These are phyloP conservation scores for Canis aureus DNA, from an alignment of 2,113 vertebrate species.

Conservation along the genomic window DNA sequence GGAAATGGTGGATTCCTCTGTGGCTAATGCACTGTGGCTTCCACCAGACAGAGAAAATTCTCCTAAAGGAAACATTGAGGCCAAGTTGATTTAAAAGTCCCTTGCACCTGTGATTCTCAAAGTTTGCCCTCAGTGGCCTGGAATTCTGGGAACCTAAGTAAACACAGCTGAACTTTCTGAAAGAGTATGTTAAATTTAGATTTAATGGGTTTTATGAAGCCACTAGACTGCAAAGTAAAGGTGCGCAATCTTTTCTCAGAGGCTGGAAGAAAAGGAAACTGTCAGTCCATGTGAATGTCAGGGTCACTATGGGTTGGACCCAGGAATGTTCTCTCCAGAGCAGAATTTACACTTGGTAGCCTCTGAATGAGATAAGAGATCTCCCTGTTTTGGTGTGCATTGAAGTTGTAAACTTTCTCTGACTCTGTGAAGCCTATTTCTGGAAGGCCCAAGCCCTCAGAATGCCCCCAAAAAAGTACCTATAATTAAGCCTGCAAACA, in stretches of 20 bases:
- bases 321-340: background rate
- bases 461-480: background rate
- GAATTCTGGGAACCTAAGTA: background rate
- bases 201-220: background rate
- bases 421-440: background rate
- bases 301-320: background rate
- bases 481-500: slow-evolving; percentile 11
- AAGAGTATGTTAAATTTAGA: slow-evolving; percentile 16
- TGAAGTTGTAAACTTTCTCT: background rate
- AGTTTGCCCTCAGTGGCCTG: background rate
- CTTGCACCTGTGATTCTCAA: slow-evolving; percentile 6
- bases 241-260: slow-evolving; percentile 2
- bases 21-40: background rate
- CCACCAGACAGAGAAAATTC: background rate
- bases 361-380: background rate
- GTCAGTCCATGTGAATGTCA: background rate
- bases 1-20: background rate
- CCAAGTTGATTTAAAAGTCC: slow-evolving; percentile 39
- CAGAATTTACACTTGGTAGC: background rate
- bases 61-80: background rate
- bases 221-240: background rate
- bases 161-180: slow-evolving; percentile 28
- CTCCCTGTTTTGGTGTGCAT: background rate
- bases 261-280: background rate
- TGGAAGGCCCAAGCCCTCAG: background rate